Percentiles rank a stretch among this genome's conserved stretches.
Conservation (phyloP, 1,140 invertebrate genomes). For the Polypedilum pembai region DNA sequence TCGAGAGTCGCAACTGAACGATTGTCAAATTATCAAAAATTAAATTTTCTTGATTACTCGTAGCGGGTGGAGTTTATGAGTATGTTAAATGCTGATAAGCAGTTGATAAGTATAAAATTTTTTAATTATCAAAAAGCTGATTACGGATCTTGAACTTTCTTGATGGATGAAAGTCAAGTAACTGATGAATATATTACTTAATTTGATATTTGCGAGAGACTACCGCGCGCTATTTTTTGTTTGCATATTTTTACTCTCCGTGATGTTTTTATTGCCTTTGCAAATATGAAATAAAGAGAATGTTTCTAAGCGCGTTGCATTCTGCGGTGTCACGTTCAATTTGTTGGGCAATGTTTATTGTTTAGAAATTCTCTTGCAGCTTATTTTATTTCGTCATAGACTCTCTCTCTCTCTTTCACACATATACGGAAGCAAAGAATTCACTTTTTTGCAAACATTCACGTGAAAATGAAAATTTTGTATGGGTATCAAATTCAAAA, state of each 20-base stretch:
- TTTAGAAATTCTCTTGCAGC: neutral
- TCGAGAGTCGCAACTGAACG: too few species aligned
- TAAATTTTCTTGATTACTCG: neutral
- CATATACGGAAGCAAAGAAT: neutral
- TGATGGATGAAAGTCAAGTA: constrained; percentile 1
- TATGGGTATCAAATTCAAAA: too few species aligned
- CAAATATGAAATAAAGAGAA: neutral
- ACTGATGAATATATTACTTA: neutral
- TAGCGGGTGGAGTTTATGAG: too few species aligned
- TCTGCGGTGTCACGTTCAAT: neutral
- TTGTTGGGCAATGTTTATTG: neutral
- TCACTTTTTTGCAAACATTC: too few species aligned
- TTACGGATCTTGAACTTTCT: neutral
- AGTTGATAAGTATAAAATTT: neutral
- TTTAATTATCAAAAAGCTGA: neutral
- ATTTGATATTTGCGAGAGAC: neutral
- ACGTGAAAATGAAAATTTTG: too few species aligned
- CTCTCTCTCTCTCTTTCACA: neutral
- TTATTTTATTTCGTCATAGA: neutral
- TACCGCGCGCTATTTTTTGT: too few species aligned
- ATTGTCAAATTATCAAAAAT: neutral
- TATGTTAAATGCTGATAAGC: too few species aligned
- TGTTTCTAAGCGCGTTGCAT: neutral
- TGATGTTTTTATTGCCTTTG: constrained; percentile 5
- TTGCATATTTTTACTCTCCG: neutral